Conservation (phyloP, 2,113 vertebrate species). For the Psammodynastes pulverulentus region DNA sequence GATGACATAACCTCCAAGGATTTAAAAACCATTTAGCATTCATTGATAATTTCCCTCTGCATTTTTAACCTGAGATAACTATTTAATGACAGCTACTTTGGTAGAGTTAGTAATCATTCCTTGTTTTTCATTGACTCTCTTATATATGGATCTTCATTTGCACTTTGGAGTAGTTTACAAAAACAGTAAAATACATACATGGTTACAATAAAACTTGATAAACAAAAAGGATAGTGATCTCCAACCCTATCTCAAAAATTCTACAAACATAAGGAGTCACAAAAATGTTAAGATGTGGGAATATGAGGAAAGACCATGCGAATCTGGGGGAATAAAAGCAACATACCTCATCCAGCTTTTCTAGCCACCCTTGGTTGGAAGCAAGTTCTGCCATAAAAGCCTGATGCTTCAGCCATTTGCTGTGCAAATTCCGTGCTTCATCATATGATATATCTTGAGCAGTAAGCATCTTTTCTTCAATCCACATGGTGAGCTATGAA, state of each 20-base stretch:
- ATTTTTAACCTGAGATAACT: not conserved
- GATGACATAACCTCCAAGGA: not conserved
- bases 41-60: not conserved
- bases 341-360: constrained; percentile 81
- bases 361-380: constrained; percentile 86
- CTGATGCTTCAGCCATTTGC: constrained; percentile 95
- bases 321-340: not conserved
- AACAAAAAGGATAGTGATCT: not conserved
- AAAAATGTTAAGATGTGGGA: not conserved
- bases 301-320: not conserved
- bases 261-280: not conserved
- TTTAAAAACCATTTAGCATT: not conserved
- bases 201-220: not conserved
- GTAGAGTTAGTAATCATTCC: not conserved
- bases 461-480: constrained; percentile 96
- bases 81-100: not conserved
- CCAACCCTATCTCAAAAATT: not conserved
- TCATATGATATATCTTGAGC: constrained; percentile 90
- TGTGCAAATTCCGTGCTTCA: constrained; percentile 85
- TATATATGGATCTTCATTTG: not conserved
- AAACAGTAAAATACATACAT: not conserved
- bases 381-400: constrained; percentile 90
- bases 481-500: constrained; percentile 86
- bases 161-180: not conserved
- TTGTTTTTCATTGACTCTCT: not conserved